Percentiles rank a stretch among this genome's conserved stretches.
Evolutionary conservation across 1,140 invertebrate genomes (phyloP).

Genomic region (Daktulosphaira vitifoliae): DNA sequence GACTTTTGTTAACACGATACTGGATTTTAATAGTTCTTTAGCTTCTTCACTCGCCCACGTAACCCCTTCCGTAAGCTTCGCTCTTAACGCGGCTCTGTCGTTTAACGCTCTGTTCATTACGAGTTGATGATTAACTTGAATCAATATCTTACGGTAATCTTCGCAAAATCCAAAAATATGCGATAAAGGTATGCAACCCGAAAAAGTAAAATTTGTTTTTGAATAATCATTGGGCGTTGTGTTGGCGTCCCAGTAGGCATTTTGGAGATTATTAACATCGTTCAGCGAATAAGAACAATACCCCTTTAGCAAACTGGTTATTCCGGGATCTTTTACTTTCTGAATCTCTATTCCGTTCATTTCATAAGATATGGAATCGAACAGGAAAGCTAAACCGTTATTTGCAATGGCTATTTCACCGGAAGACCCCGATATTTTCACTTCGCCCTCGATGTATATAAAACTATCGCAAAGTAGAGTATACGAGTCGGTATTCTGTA

Average conservation of each 20-base stretch:
- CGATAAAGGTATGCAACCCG: constrained; percentile 43
- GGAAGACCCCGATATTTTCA: background rate
- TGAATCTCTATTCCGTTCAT: constrained; percentile 45
- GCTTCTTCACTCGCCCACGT: constrained; percentile 11
- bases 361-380: constrained; percentile 46
- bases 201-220: constrained; percentile 37
- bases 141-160: constrained; percentile 45
- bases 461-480: background rate
- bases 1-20: constrained; percentile 36
- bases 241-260: constrained; percentile 39
- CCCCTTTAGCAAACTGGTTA: constrained; percentile 43
- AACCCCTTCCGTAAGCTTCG: background rate
- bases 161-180: constrained; percentile 45
- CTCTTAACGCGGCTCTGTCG: constrained; percentile 36
- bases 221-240: background rate
- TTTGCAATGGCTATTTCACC: background rate
- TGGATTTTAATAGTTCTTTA: background rate
- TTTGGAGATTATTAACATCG: constrained; percentile 37
- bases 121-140: constrained; percentile 46
- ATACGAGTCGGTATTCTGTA: constrained; percentile 36
- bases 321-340: constrained; percentile 42
- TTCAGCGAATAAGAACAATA: constrained; percentile 38
- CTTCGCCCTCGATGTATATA: constrained; percentile 33
- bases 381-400: constrained; percentile 40
- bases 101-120: constrained; percentile 42